Evolutionary conservation across 2,113 vertebrate species (phyloP).

Genomic region (Erythrocercus mccallii): DNA sequence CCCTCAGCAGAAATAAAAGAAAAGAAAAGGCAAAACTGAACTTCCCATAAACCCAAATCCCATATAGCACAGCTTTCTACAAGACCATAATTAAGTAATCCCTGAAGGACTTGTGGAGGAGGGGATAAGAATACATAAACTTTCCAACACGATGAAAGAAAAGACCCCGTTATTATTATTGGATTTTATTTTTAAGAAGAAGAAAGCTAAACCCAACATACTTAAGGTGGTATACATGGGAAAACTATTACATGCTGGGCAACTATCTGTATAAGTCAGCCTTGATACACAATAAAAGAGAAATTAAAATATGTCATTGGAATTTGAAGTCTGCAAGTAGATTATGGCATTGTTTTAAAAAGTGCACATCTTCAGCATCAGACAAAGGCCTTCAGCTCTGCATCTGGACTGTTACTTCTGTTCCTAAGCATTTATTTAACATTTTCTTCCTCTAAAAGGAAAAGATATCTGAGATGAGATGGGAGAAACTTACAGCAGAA

Average conservation of each 20-base stretch:
- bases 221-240: background rate
- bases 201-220: background rate
- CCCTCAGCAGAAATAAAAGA: conserved; percentile 63
- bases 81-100: conserved; percentile 64
- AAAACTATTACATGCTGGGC: background rate
- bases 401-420: background rate
- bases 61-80: conserved; percentile 58
- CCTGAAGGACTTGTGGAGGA: conserved; percentile 55
- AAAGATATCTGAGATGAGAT: background rate
- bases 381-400: background rate
- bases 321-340: background rate
- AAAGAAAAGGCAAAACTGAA: conserved; percentile 67
- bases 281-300: background rate
- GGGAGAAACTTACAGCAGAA: background rate
- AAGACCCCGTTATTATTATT: conserved; percentile 16
- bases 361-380: background rate
- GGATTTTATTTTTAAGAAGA: conserved; percentile 35
- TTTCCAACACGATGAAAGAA: conserved; percentile 60
- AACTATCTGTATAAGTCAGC: background rate
- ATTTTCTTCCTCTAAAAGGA: background rate
- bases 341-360: background rate
- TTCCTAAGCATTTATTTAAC: background rate
- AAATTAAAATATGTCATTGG: background rate
- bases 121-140: conserved; percentile 53
- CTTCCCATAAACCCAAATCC: conserved; percentile 63